Conservation (phyloP, 2,113 vertebrate genomes). For the Urocitellus parryii region DNA sequence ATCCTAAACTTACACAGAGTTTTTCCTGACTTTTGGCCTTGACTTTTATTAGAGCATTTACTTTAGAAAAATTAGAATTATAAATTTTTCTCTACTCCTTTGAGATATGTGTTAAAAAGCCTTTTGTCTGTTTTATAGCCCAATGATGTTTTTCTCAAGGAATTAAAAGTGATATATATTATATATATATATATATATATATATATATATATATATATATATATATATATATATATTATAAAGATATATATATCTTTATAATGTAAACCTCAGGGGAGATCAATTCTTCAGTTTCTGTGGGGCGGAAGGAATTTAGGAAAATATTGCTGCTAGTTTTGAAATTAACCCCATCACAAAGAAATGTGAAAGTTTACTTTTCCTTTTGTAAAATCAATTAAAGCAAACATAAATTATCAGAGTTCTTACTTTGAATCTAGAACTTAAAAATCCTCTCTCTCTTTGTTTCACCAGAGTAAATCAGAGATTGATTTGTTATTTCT, state of each 20-base stretch:
- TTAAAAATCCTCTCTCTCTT: background rate
- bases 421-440: background rate
- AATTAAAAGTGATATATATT: too few relatives aligned
- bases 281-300: background rate
- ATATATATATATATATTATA: too few relatives aligned
- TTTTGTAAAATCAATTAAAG: background rate
- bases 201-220: too few relatives aligned
- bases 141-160: background rate
- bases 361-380: background rate
- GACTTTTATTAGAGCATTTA: background rate
- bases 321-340: background rate
- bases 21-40: background rate
- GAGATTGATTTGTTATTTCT: background rate
- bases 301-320: background rate
- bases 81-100: background rate
- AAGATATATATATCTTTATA: too few relatives aligned
- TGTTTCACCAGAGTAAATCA: background rate
- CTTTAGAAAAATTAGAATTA: background rate
- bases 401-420: background rate
- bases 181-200: too few relatives aligned
- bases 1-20: background rate
- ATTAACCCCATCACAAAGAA: background rate
- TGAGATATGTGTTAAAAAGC: background rate
- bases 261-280: background rate
- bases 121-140: background rate